phyloP scores from a whole-genome alignment of 2,113 vertebrate genomes.

The Cardinalis cardinalis region DNA sequence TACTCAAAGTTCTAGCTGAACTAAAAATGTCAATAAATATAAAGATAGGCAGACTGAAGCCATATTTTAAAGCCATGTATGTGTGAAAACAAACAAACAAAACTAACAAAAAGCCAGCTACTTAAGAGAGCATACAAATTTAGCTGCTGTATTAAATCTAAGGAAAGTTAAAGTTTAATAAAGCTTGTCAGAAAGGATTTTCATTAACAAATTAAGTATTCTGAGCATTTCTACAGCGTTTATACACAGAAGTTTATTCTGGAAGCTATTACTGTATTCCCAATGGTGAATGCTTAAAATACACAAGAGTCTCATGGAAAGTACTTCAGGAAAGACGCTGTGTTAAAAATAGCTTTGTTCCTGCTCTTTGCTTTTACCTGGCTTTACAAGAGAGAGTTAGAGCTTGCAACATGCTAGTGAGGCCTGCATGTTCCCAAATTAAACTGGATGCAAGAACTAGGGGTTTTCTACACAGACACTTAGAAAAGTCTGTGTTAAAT shows the following conservation, averaged over 20 bases:
- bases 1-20: neutral
- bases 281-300: neutral
- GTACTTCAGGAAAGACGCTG: neutral
- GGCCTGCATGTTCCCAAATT: neutral
- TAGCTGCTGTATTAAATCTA: neutral
- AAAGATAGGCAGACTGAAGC: neutral
- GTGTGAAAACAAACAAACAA: neutral
- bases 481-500: neutral
- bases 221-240: neutral
- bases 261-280: neutral
- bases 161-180: neutral
- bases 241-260: neutral
- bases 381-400: neutral
- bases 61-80: neutral
- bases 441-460: neutral
- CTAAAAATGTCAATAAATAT: neutral
- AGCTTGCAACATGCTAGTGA: neutral
- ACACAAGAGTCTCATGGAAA: neutral
- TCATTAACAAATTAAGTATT: neutral
- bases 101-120: neutral
- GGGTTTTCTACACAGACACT: neutral
- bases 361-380: constrained; percentile 1
- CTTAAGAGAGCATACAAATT: neutral
- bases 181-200: neutral
- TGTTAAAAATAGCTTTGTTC: constrained; percentile 9